phyloP scores from a whole-genome alignment of 2,888 invertebrate species.

The Tolmerus cingulatus region DNA sequence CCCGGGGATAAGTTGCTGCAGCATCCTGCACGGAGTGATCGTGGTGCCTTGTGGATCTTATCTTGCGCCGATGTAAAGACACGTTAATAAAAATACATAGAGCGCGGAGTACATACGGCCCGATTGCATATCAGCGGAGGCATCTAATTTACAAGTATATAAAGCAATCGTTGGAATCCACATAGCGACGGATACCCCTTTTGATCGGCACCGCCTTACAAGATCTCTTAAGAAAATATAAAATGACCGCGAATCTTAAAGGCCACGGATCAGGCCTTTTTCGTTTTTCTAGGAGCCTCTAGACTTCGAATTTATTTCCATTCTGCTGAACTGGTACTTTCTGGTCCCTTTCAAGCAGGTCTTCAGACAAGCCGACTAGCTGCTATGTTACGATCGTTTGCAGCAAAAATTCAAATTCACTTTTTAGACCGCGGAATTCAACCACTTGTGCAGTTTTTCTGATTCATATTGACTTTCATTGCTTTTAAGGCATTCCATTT shows the following conservation, averaged over 20 bases:
- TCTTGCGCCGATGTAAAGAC: not conserved
- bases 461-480: not conserved
- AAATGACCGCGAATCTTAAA: conserved; percentile 12
- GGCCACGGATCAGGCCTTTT: conserved; percentile 7
- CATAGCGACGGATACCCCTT: conserved; percentile 13
- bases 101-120: not conserved
- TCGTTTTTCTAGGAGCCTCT: conserved; percentile 26
- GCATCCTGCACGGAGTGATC: not conserved
- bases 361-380: not conserved
- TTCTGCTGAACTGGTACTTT: not conserved
- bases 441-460: not conserved
- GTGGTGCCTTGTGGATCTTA: not conserved
- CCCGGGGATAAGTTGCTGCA: not conserved
- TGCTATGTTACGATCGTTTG: not conserved
- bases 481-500: not conserved
- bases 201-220: conserved; percentile 18
- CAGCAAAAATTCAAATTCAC: not conserved
- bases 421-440: not conserved
- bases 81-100: conserved; percentile 19
- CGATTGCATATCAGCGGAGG: conserved; percentile 11
- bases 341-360: not conserved
- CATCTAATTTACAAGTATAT: conserved; percentile 39
- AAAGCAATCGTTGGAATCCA: conserved; percentile 29
- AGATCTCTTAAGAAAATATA: conserved; percentile 6
- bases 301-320: conserved; percentile 24